These are phyloP conservation scores for Neotoma lepida DNA, from an alignment of 2,113 vertebrate species.

Conservation along the genomic window DNA sequence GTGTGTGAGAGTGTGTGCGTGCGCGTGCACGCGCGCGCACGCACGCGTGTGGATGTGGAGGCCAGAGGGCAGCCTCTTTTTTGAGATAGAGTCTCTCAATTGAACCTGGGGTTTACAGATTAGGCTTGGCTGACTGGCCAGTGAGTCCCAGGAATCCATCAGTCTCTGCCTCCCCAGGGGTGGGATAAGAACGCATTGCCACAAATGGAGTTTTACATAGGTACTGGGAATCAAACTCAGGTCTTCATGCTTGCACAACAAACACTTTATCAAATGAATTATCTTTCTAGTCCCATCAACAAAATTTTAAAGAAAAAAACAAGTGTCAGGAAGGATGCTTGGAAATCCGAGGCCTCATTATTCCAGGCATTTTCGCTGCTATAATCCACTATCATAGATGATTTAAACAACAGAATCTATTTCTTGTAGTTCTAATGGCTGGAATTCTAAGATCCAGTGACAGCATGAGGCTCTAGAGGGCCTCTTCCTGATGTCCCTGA, in stretches of 20 bases:
- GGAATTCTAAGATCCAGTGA: neutral
- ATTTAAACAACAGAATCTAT: neutral
- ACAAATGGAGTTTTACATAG: neutral
- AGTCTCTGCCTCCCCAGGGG: neutral
- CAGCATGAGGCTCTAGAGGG: neutral
- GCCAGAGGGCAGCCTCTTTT: neutral
- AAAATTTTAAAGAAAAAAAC: neutral
- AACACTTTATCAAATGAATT: neutral
- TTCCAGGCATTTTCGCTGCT: neutral
- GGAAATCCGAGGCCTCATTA: neutral
- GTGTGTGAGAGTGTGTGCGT: neutral
- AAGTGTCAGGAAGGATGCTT: neutral
- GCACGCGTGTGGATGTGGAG: neutral
- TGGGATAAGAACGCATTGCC: neutral
- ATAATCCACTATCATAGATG: no score
- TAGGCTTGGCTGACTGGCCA: neutral
- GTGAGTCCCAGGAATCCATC: neutral
- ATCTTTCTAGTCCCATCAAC: neutral
- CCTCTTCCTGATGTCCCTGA: neutral
- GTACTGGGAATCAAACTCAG: neutral
- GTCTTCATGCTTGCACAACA: neutral
- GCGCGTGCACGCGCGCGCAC: rapidly evolving
- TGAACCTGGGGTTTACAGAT: no score
- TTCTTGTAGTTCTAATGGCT: neutral
- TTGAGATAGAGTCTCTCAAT: neutral